These are phyloP conservation scores for Drosophila paranaensis DNA, from an alignment of 2,888 invertebrate genomes.

Conservation along the genomic window DNA sequence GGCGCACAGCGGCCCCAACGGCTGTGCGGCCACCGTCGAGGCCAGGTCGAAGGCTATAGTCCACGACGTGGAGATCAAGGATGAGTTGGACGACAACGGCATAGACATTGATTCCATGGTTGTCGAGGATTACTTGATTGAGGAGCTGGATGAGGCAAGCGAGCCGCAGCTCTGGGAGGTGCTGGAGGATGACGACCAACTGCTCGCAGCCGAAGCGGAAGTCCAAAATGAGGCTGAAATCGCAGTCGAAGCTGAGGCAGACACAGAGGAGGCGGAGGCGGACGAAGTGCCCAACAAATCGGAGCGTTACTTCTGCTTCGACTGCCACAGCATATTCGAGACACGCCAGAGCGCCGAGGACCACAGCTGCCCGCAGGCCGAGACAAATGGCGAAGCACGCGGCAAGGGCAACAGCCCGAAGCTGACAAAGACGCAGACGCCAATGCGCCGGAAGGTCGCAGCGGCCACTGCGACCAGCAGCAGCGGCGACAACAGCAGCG, in stretches of 20 bases:
- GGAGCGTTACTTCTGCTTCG: constrained; percentile 76
- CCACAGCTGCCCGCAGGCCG: constrained; percentile 64
- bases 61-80: constrained; percentile 32
- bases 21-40: constrained; percentile 30
- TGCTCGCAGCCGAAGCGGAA: background rate
- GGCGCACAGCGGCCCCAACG: constrained; percentile 30
- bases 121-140: constrained; percentile 33
- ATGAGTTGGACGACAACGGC: constrained; percentile 31
- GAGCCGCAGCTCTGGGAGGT: constrained; percentile 61
- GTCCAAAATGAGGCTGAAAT: background rate
- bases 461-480: constrained; percentile 2
- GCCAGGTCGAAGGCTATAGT: constrained; percentile 21
- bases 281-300: constrained; percentile 33
- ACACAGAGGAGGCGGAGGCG: background rate
- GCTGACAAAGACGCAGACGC: constrained; percentile 35
- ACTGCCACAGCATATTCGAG: constrained; percentile 75
- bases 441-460: constrained; percentile 31
- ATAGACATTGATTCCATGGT: constrained; percentile 24
- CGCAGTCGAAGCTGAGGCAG: background rate
- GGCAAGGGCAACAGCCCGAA: constrained; percentile 18
- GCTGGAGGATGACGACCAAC: constrained; percentile 41
- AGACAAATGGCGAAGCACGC: constrained; percentile 13
- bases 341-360: constrained; percentile 73
- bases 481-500: constrained; percentile 1
- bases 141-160: constrained; percentile 34